These are phyloP conservation scores for Scalopus aquaticus DNA, from an alignment of 2,113 vertebrate genomes.

Conservation along the genomic window DNA sequence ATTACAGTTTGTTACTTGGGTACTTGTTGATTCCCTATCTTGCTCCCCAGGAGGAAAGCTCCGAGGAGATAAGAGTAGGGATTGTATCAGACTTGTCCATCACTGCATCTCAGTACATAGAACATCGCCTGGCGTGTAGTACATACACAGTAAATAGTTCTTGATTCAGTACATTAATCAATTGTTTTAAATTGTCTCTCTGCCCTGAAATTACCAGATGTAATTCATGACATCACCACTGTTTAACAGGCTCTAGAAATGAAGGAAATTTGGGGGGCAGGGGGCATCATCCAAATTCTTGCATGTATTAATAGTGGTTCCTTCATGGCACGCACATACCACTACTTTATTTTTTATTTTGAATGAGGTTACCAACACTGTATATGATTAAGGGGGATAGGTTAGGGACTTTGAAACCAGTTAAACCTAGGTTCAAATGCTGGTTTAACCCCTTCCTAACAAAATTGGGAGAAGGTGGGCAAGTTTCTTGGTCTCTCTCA, in stretches of 20 bases:
- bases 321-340: too few relatives aligned
- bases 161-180: not conserved
- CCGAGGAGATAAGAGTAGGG: not conserved
- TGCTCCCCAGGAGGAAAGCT: not conserved
- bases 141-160: slow-evolving; percentile 28
- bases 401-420: not conserved
- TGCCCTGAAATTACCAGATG: not conserved
- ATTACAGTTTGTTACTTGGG: not conserved
- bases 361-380: too few relatives aligned
- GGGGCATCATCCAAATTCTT: too few relatives aligned
- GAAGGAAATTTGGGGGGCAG: not conserved
- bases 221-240: not conserved
- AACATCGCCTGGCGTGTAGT: not conserved
- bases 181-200: not conserved
- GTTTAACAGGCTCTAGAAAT: not conserved
- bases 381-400: too few relatives aligned
- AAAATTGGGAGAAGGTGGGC: not conserved
- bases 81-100: not conserved
- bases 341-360: too few relatives aligned
- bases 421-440: not conserved
- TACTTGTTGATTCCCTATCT: not conserved
- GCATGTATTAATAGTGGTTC: too few relatives aligned
- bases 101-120: not conserved
- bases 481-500: slow-evolving; percentile 36
- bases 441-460: not conserved